phyloP scores from a whole-genome alignment of 2,113 vertebrate species.

The Seriola quinqueradiata region DNA sequence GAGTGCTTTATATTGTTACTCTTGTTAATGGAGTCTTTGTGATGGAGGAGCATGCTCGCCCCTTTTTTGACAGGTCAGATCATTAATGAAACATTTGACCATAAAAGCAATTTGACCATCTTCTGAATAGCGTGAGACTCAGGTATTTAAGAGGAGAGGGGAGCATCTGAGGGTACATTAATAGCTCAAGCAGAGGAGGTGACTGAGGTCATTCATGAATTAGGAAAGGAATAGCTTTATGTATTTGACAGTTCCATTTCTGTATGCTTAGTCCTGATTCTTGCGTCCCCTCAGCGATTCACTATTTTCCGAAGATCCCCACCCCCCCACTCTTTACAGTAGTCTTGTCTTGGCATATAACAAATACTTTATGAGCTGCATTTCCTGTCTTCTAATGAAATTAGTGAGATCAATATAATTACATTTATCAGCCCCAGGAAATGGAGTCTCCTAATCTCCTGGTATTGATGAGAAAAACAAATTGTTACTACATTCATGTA shows the following conservation, averaged over 20 bases:
- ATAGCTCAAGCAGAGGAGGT: conserved; percentile 47
- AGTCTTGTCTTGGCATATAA: conserved; percentile 37
- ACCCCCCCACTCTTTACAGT: neutral
- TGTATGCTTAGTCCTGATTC: neutral
- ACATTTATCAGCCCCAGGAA: conserved; percentile 71
- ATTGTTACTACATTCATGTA: conserved; percentile 66
- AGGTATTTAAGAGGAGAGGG: conserved; percentile 38
- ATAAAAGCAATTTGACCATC: conserved; percentile 53
- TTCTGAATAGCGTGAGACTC: conserved; percentile 39
- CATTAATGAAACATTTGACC: conserved; percentile 69
- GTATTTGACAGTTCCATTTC: conserved; percentile 7
- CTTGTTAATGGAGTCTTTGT: conserved; percentile 68
- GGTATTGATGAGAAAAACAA: conserved; percentile 64
- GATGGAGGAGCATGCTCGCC: conserved; percentile 35
- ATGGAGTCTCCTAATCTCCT: conserved; percentile 68
- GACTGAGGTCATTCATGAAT: conserved; percentile 14
- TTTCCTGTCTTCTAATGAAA: conserved; percentile 72
- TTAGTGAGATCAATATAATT: conserved; percentile 77
- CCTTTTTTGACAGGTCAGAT: conserved; percentile 53
- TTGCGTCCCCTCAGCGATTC: neutral
- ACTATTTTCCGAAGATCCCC: neutral
- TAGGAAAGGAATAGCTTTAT: neutral
- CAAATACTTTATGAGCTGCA: conserved; percentile 61
- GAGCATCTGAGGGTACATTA: conserved; percentile 39
- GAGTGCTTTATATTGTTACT: conserved; percentile 69